Conservation (phyloP, 2,113 vertebrate genomes). For the Gnathonemus longibarbis region DNA sequence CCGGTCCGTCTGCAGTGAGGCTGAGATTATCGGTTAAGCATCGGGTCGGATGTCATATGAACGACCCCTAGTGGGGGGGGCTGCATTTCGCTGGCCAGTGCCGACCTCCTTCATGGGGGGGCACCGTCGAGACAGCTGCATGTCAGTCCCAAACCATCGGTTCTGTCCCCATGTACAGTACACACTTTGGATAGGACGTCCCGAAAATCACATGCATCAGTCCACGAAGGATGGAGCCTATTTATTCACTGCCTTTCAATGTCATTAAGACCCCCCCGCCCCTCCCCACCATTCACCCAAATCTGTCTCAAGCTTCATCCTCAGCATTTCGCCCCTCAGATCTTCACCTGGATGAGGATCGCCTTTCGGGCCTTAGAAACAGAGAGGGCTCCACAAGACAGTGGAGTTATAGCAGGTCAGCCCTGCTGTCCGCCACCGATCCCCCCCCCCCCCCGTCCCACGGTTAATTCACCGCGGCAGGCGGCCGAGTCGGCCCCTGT, state of each 20-base stretch:
- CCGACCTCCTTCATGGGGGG: not conserved
- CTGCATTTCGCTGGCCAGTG: not conserved
- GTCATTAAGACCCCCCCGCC: conserved; percentile 46
- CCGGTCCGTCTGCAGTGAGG: not conserved
- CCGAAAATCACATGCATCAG: conserved; percentile 62
- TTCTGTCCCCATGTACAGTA: conserved; percentile 59
- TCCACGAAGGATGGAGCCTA: conserved; percentile 55
- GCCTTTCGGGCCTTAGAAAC: conserved; percentile 33
- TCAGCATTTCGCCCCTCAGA: conserved; percentile 50
- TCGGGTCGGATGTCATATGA: not conserved
- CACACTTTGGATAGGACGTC: conserved; percentile 56
- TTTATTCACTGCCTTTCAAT: conserved; percentile 59
- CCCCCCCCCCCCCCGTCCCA: conserved; percentile 29
- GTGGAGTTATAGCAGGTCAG: conserved; percentile 45
- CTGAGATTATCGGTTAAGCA: not conserved
- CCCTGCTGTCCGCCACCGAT: conserved; percentile 28
- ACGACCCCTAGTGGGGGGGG: not conserved
- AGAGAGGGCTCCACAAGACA: conserved; percentile 45
- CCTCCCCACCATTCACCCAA: conserved; percentile 28
- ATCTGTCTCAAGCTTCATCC: conserved; percentile 44
- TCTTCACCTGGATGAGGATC: conserved; percentile 43
- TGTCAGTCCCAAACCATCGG: conserved; percentile 51
- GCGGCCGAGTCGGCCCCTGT: conserved; percentile 45
- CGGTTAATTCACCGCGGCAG: conserved; percentile 51
- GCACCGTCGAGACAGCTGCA: conserved; percentile 42